Percentiles rank a stretch among this genome's conserved stretches.
phyloP scores from a whole-genome alignment of 2,113 vertebrate genomes.

The Gallinago jamesoni region DNA sequence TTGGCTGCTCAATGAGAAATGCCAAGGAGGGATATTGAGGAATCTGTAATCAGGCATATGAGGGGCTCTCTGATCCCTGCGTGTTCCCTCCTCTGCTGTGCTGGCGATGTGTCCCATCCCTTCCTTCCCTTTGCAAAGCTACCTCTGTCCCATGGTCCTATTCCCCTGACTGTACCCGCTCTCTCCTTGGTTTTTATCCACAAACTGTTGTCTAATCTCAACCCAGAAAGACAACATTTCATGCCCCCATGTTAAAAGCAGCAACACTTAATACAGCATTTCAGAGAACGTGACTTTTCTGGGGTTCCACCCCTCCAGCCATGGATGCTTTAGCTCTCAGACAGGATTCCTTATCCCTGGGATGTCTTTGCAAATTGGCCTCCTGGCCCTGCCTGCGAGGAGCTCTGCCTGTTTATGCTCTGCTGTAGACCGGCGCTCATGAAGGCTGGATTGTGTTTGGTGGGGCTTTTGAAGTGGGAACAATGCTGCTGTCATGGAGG shows the following conservation, averaged over 20 bases:
- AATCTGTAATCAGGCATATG: background rate
- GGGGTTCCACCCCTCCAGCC: background rate
- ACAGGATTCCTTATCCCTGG: background rate
- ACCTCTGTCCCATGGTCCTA: background rate
- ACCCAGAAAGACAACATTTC: background rate
- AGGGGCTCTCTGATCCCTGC: background rate
- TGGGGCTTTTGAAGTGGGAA: background rate
- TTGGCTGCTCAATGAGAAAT: background rate
- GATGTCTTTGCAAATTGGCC: background rate
- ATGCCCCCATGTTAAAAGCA: background rate
- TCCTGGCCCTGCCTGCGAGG: background rate
- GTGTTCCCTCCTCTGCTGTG: background rate
- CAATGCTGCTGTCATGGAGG: background rate
- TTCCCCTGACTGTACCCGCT: rapidly evolving
- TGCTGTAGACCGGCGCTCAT: background rate
- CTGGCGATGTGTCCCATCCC: background rate
- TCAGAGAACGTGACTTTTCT: background rate
- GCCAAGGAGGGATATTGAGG: background rate
- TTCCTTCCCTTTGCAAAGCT: background rate
- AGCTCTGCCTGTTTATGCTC: background rate
- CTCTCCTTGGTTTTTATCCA: background rate
- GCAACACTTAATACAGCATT: background rate
- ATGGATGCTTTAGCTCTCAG: background rate
- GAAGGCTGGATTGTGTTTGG: background rate
- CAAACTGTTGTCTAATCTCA: background rate